phyloP scores from a whole-genome alignment of 2,888 invertebrate species.

The Serrognathus titanus region DNA sequence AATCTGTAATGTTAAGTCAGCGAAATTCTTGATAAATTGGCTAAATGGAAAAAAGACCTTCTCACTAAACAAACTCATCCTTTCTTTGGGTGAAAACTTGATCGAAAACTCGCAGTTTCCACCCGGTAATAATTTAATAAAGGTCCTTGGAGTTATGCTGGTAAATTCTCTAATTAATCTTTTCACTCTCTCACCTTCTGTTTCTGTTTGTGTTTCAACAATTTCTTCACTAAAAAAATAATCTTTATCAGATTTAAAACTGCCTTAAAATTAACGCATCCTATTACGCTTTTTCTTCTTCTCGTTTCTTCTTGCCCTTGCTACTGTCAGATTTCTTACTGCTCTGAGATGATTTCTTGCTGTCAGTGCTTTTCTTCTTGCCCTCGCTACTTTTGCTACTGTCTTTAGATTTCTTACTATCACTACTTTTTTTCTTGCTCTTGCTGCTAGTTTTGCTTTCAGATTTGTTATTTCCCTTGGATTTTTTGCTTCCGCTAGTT shows the following conservation, averaged over 20 bases:
- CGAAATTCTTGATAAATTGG: neutral
- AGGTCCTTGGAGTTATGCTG: constrained; percentile 37
- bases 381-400: constrained; percentile 8
- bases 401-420: constrained; percentile 21
- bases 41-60: constrained; percentile 29
- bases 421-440: constrained; percentile 23
- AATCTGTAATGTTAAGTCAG: constrained; percentile 41
- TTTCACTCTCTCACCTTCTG: constrained; percentile 19
- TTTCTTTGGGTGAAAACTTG: constrained; percentile 41
- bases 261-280: no score
- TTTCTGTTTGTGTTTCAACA: constrained; percentile 17
- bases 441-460: constrained; percentile 18
- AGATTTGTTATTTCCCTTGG: constrained; percentile 20
- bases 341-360: neutral
- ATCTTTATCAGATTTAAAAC: no score
- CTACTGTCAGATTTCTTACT: neutral
- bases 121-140: constrained; percentile 37
- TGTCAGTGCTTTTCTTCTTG: constrained; percentile 8
- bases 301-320: neutral
- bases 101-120: constrained; percentile 42
- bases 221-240: no score
- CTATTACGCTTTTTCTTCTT: no score
- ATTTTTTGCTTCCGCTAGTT: constrained; percentile 13
- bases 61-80: constrained; percentile 40
- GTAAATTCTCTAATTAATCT: constrained; percentile 29